Conservation (phyloP, 2,797 vertebrate genomes). For the Gallinago solitaria region DNA sequence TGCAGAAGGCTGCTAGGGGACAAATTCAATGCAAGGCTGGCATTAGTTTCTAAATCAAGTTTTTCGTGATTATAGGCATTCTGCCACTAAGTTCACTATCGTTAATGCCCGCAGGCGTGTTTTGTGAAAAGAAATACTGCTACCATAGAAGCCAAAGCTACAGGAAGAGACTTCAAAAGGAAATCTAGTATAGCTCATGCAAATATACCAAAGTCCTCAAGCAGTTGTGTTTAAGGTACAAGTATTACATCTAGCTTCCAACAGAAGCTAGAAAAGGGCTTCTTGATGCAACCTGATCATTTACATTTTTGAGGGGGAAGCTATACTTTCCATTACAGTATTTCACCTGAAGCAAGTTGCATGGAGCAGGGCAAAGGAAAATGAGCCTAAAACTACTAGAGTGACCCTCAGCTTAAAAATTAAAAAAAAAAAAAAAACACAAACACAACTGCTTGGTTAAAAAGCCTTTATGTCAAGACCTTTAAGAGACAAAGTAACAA, state of each 20-base stretch:
- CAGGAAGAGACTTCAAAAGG: background rate
- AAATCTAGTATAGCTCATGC: background rate
- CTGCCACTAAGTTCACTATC: background rate
- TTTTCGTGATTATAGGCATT: background rate
- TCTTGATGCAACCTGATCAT: too few relatives aligned
- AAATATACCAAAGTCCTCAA: background rate
- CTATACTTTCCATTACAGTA: background rate
- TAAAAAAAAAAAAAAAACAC: too few relatives aligned
- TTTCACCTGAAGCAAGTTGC: background rate
- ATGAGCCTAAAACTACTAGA: background rate
- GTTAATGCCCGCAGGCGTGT: background rate
- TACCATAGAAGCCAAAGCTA: background rate
- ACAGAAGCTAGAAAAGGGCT: too few relatives aligned
- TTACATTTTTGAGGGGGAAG: fast-evolving
- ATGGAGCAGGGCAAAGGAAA: background rate
- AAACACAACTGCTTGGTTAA: background rate
- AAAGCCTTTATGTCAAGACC: background rate
- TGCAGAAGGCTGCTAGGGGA: background rate
- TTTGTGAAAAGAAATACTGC: background rate
- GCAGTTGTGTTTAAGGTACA: background rate
- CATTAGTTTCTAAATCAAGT: background rate
- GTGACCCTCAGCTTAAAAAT: background rate
- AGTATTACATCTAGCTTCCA: background rate
- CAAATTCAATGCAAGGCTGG: background rate
- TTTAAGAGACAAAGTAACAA: background rate